These are phyloP conservation scores for Tuberolachnus salignus DNA, from an alignment of 2,888 invertebrate genomes.

Conservation along the genomic window DNA sequence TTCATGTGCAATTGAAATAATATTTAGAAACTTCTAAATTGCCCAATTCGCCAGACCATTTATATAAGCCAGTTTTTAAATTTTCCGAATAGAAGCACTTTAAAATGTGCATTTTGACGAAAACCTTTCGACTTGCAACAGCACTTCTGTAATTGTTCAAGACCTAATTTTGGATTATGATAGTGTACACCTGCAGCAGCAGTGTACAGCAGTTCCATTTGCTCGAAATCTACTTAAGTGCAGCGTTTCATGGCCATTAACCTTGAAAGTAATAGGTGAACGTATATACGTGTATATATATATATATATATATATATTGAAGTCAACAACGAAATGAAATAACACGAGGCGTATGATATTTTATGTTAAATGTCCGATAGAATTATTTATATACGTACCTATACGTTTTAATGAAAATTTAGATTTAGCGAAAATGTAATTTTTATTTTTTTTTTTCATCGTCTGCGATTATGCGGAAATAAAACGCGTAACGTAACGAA, in stretches of 20 bases:
- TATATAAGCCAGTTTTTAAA: background rate
- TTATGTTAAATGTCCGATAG: background rate
- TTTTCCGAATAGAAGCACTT: background rate
- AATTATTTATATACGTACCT: no score
- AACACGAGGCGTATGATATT: background rate
- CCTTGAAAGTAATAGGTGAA: conserved; percentile 8
- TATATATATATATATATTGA: background rate
- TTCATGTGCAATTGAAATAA: no score
- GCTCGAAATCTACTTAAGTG: conserved; percentile 29
- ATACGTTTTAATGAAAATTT: background rate
- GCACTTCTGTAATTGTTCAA: conserved; percentile 41
- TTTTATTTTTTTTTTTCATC: no score
- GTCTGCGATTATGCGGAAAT: no score
- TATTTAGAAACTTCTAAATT: background rate
- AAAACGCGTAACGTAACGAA: no score
- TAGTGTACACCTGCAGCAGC: conserved; percentile 31
- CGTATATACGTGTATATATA: no score
- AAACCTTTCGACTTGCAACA: conserved; percentile 14
- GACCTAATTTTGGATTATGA: conserved; percentile 30
- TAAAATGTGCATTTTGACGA: conserved; percentile 10
- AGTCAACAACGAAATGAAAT: conserved; percentile 11
- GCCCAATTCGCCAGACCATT: background rate
- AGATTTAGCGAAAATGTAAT: background rate
- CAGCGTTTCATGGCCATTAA: conserved; percentile 24
- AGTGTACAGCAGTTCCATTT: conserved; percentile 26